Base-by-base conservation (phyloP, 1,140 invertebrate genomes). In the Telenomus remus region DNA sequence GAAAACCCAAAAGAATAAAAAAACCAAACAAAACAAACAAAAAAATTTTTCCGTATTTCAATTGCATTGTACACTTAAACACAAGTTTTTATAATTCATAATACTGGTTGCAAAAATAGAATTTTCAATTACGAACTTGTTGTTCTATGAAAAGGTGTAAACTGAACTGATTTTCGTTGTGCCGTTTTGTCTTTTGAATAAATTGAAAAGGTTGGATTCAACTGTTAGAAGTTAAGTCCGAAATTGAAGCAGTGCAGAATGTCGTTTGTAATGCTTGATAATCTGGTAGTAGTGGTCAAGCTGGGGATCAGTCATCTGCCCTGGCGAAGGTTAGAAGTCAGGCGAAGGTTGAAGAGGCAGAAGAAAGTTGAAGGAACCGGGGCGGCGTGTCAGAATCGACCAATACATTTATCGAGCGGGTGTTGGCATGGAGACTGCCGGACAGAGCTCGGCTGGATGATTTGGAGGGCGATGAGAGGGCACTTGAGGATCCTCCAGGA, bases 321-420 rank as follows among this genome's bases (percentile, higher is more conserved):
- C n/a, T 27, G 1, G 19, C 16, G 19, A 46, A 49, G 66, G 51
- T 70, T 51, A 51, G 39, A 43, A 35, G 56, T 56, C 66, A 27
- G 1, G 42, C 7, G 46, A 51, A 47, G 48, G 15, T 44, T 39
- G 3, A 39, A 75, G 68, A 69, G 56, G 61, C 43, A 56, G 59
- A 70, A 47, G 43, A 44, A 63, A 42, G 50, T 43, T 39, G 53
- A 60, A 69, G 77, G 70, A 71, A 64, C 54, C 44, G 12, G 57
- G 47, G 60, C 77, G 78, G 70, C 83, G 83, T 82, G 81, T 83
- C 74, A 82, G 80, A 84, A 78, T 80, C 86, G 85, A 87, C 86
- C 86, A 87, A 88, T 88, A 87, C 86, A 87, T 87, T 87, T 87
- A 88, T 87, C 86, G 87, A 87, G 86, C 87, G 87, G 81, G 86